Evolutionary conservation across 2,888 invertebrate genomes (phyloP).

Genomic region (Trisateles emortualis): DNA sequence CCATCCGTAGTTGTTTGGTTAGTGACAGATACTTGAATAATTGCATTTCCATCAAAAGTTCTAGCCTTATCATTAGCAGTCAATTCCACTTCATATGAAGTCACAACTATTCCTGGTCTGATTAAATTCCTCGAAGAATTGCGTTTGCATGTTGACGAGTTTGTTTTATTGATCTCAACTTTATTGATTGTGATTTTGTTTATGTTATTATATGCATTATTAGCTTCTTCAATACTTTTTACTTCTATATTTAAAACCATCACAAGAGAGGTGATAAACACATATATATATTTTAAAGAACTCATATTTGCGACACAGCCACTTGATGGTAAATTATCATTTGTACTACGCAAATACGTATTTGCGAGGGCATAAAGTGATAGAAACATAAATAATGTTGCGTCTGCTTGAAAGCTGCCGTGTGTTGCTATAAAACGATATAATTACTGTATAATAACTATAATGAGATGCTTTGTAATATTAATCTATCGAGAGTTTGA

Average conservation of each 20-base stretch:
- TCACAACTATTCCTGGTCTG: slow-evolving; percentile 62
- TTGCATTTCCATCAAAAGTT: slow-evolving; percentile 56
- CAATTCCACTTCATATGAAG: slow-evolving; percentile 56
- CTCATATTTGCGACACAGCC: slow-evolving; percentile 42
- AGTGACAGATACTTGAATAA: slow-evolving; percentile 51
- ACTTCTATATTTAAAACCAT: slow-evolving; percentile 37
- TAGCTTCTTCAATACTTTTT: neutral
- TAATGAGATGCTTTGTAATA: no score
- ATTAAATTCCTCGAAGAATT: slow-evolving; percentile 47
- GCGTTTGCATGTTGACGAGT: neutral
- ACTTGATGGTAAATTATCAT: slow-evolving; percentile 30
- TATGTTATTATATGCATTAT: neutral
- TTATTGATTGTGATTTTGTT: neutral
- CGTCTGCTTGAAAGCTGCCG: no score
- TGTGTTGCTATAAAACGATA: no score
- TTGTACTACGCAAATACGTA: slow-evolving; percentile 34
- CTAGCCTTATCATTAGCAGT: slow-evolving; percentile 46
- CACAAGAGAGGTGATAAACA: slow-evolving; percentile 40
- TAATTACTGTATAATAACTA: no score
- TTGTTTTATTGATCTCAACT: neutral
- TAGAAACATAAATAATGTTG: no score
- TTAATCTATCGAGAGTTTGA: no score
- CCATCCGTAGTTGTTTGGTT: slow-evolving; percentile 53
- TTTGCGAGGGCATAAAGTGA: no score
- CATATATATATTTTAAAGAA: slow-evolving; percentile 34